Evolutionary conservation across 2,113 vertebrate species (phyloP).

Genomic region (Eubucco bourcierii): DNA sequence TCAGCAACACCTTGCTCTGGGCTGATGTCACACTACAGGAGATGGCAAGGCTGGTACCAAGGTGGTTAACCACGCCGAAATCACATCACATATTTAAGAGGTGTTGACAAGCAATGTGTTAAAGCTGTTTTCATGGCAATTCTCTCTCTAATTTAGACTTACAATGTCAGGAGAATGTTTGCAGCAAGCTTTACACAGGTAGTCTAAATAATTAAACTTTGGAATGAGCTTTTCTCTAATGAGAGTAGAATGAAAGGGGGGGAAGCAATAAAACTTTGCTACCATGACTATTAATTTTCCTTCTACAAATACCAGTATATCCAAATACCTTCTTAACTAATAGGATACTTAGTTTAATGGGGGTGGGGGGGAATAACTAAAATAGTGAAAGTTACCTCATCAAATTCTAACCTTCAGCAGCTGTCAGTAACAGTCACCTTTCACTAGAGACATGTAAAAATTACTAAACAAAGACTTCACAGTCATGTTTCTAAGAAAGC

Average conservation of each 20-base stretch:
- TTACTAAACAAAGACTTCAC: not conserved
- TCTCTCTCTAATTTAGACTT: not conserved
- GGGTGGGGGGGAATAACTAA: slow-evolving; percentile 4
- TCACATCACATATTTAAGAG: not conserved
- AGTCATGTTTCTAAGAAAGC: not conserved
- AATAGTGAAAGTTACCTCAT: slow-evolving; percentile 62
- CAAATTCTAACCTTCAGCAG: slow-evolving; percentile 44
- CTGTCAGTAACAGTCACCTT: not conserved
- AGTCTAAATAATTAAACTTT: slow-evolving; percentile 7
- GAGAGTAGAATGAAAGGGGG: not conserved
- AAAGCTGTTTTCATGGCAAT: not conserved
- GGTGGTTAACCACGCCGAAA: not conserved
- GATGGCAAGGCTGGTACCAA: not conserved
- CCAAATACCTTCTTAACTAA: slow-evolving; percentile 30
- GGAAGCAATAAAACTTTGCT: not conserved
- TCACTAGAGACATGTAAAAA: not conserved
- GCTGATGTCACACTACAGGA: not conserved
- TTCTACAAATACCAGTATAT: not conserved
- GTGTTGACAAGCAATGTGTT: not conserved
- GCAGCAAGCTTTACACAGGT: not conserved
- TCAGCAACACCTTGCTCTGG: not conserved
- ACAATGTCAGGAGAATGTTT: not conserved
- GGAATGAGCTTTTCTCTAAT: not conserved
- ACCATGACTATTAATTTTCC: not conserved
- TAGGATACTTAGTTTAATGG: slow-evolving; percentile 72